Base-by-base conservation (phyloP, 2,888 invertebrate species). In the Idaea dimidiata region DNA sequence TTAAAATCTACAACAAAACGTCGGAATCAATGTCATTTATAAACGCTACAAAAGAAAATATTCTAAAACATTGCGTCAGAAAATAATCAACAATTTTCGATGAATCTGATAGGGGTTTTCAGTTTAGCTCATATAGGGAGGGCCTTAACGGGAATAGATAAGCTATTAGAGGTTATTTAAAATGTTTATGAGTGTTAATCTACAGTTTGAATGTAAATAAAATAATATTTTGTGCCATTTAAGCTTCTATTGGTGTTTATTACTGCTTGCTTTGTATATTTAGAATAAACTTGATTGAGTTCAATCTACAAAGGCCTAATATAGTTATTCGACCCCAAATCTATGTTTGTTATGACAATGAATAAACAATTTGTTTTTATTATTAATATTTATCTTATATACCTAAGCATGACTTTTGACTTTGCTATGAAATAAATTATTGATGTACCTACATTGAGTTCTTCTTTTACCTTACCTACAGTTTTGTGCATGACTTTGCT, bases 191-290 rank as follows among this genome's bases (percentile, higher is more conserved):
- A 59, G 57, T 63, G 64, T 65, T 72, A 64, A 32, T 55, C 6
- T 55, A 6, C 4, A 16, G n/a, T 16, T 54, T 54, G 54, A 16
- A 17, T 18, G 56, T 56, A 56, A 17, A 16, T 56, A 56, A 1
- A 24, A 10, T 64, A 63, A 60, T 61, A 59, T 68, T 67, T 68
- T 67, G 65, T 70, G 63, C 70, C 65, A 68, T 65, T 64, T 60
- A 57, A 62, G 61, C 61, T 66, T 66, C 54, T 43, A 54, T 17
- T 17, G 10, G 56, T 65, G 62, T 57, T 54, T 62, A 59, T 62
- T 8, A 10, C 24, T 7, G 59, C 58, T 64, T 62, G 17, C 10
- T 58, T 61, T 54, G 58, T 54, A 61, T 53, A 54, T 32, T 7
- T 57, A 43, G 43, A 43, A 8, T 43, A 10, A 43, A 43, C 18